phyloP scores from a whole-genome alignment of 2,888 invertebrate species.

The Eupithecia insigniata region DNA sequence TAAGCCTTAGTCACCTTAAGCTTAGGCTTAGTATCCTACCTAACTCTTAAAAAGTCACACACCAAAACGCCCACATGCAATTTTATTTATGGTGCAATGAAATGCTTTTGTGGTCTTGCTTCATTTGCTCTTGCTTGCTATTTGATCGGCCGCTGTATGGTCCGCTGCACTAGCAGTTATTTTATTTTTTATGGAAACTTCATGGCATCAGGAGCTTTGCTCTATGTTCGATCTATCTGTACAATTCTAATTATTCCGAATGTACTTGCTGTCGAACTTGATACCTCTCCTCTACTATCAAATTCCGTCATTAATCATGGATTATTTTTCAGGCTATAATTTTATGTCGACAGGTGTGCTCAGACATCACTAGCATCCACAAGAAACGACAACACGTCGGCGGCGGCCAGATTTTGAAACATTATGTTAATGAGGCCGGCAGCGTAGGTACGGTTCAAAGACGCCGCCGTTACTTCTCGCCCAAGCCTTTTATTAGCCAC shows the following conservation, averaged over 20 bases:
- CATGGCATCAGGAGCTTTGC: background rate
- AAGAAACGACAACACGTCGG: conserved; percentile 57
- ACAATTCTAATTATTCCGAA: background rate
- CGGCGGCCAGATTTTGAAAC: conserved; percentile 73
- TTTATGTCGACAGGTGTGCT: conserved; percentile 52
- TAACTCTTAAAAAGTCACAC: background rate
- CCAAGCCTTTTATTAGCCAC: conserved; percentile 69
- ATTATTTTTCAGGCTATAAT: background rate
- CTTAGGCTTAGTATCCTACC: background rate
- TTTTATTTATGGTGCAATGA: conserved; percentile 1
- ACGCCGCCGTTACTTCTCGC: conserved; percentile 62
- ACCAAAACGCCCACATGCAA: background rate
- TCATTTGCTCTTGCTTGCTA: background rate
- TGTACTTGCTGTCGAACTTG: background rate
- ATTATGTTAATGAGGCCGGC: conserved; percentile 72
- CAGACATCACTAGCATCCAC: conserved; percentile 58
- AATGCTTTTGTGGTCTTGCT: conserved; percentile 3
- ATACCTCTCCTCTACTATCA: background rate
- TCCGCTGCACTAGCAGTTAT: background rate
- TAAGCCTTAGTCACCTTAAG: background rate
- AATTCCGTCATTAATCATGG: background rate
- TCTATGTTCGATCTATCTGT: background rate
- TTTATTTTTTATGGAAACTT: background rate
- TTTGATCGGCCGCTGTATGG: background rate
- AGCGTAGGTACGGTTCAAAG: conserved; percentile 60